phyloP scores from a whole-genome alignment of 2,888 invertebrate species.

The Chydorus sphaericus region DNA sequence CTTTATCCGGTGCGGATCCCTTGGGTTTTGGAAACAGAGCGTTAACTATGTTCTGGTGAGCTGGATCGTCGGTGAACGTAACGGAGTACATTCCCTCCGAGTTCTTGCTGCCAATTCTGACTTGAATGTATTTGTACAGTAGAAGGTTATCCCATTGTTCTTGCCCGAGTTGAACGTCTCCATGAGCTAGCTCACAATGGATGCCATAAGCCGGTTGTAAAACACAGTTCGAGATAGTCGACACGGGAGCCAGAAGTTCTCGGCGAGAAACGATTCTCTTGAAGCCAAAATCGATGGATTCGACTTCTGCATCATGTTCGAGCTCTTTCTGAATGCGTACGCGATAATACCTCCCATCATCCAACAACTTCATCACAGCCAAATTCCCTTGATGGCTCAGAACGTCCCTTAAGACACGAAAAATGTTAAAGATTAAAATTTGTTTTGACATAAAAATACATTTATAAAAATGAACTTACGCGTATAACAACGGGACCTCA shows the following conservation, averaged over 20 bases:
- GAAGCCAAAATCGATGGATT: constrained; percentile 14
- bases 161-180: neutral
- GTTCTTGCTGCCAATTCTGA: neutral
- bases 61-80: neutral
- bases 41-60: neutral
- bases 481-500: constrained; percentile 10
- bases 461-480: too few relatives aligned
- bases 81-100: neutral
- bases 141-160: neutral
- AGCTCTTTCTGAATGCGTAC: constrained; percentile 11
- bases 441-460: too few relatives aligned
- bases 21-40: neutral
- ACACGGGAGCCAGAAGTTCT: constrained; percentile 7
- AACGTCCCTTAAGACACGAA: too few relatives aligned
- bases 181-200: neutral
- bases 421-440: too few relatives aligned
- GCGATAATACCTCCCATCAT: constrained; percentile 10
- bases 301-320: constrained; percentile 6
- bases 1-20: neutral
- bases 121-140: neutral
- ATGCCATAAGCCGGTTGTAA: constrained; percentile 9
- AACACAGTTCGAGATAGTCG: neutral
- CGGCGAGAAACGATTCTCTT: constrained; percentile 5
- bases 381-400: constrained; percentile 9
- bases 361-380: constrained; percentile 8